Conservation (phyloP, 2,113 vertebrate genomes). For the Syngnathus floridae region DNA sequence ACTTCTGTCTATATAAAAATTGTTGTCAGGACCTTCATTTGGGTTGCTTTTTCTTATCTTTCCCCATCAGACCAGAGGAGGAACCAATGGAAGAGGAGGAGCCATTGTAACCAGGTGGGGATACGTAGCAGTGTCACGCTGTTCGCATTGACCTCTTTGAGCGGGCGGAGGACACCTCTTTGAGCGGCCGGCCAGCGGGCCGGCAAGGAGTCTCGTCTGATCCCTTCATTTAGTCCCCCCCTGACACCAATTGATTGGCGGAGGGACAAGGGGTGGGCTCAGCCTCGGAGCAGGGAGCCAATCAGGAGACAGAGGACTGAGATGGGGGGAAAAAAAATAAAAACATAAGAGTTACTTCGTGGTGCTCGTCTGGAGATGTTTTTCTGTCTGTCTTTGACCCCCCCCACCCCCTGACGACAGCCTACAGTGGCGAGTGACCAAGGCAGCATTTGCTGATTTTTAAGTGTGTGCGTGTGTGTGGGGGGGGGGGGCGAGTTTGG, state of each 20-base stretch:
- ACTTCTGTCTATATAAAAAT: too few relatives aligned
- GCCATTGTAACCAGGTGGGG: constrained; percentile 70
- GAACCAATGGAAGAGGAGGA: constrained; percentile 92
- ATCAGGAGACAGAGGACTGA: constrained; percentile 64
- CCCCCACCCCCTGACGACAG: constrained; percentile 31
- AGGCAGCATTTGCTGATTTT: constrained; percentile 22
- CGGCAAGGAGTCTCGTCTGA: constrained; percentile 51
- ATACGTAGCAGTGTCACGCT: constrained; percentile 39
- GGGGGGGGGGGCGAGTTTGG: constrained; percentile 11
- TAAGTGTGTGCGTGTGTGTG: constrained; percentile 1
- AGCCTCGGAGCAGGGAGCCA: constrained; percentile 63
- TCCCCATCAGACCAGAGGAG: constrained; percentile 70
- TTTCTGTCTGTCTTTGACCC: constrained; percentile 51
- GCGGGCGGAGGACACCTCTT: constrained; percentile 48
- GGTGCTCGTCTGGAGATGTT: constrained; percentile 50
- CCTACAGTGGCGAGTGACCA: constrained; percentile 31
- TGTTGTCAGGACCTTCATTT: too few relatives aligned
- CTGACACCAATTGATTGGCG: constrained; percentile 59
- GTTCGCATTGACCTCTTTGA: constrained; percentile 53
- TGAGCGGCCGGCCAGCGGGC: constrained; percentile 22
- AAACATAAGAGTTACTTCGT: constrained; percentile 32
- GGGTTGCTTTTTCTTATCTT: not conserved
- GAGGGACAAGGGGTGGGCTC: constrained; percentile 62
- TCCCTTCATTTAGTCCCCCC: constrained; percentile 62
- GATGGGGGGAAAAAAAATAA: constrained; percentile 24